Evolutionary conservation across 2,797 vertebrate species (phyloP).

Genomic region (Halcyon smyrnensis): DNA sequence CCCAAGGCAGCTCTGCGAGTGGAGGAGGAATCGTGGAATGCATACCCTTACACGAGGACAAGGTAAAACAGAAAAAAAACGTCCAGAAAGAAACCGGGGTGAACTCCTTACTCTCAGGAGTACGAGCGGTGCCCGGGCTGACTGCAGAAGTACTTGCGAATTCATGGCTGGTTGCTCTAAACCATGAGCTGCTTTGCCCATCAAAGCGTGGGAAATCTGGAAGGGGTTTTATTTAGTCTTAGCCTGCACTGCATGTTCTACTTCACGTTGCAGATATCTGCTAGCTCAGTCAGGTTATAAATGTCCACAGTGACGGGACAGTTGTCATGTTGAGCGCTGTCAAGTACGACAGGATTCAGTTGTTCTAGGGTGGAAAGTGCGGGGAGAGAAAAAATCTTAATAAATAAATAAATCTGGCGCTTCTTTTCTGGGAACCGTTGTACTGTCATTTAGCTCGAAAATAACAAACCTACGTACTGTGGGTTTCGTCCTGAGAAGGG

Average conservation of each 20-base stretch:
- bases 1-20: slow-evolving; percentile 94
- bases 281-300: neutral
- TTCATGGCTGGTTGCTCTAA: neutral
- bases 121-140: neutral
- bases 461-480: neutral
- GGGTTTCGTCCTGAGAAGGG: neutral
- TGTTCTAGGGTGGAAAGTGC: neutral
- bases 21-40: slow-evolving; percentile 96
- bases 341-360: neutral
- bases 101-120: neutral
- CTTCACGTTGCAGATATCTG: neutral
- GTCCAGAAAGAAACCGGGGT: neutral
- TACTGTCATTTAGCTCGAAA: neutral
- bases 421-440: neutral
- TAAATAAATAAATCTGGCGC: neutral
- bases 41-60: slow-evolving; percentile 94
- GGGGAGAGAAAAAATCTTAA: neutral
- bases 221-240: neutral
- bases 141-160: neutral
- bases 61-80: slow-evolving; percentile 74
- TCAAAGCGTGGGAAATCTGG: neutral
- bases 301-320: neutral
- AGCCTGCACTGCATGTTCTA: neutral
- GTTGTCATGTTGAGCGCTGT: neutral
- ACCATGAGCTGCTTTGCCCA: neutral